phyloP scores from a whole-genome alignment of 2,113 vertebrate species.

The Syngnathus typhle region DNA sequence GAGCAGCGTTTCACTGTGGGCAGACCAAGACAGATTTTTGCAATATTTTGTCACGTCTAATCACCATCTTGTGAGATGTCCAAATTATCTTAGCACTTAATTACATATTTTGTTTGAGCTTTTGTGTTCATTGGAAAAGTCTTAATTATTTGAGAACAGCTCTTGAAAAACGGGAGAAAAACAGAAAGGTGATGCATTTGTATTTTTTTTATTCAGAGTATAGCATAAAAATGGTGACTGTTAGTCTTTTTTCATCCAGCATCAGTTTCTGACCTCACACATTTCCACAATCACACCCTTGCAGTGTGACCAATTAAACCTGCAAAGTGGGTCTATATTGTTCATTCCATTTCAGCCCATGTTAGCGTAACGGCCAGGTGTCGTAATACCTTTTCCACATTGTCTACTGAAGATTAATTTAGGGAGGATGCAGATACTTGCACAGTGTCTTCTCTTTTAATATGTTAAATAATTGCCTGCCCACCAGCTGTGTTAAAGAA shows the following conservation, averaged over 20 bases:
- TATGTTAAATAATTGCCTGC: neutral
- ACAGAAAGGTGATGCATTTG: neutral
- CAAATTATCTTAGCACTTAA: neutral
- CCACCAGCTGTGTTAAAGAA: slow-evolving; percentile 35
- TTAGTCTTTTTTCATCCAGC: neutral
- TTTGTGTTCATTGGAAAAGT: neutral
- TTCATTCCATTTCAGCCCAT: neutral
- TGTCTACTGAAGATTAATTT: neutral
- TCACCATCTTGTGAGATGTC: neutral
- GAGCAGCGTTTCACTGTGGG: neutral
- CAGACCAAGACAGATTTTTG: neutral
- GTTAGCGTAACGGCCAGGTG: too few species aligned
- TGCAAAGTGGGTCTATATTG: neutral
- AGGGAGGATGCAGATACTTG: neutral
- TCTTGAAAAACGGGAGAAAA: neutral
- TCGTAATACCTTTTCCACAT: neutral
- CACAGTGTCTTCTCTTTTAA: neutral
- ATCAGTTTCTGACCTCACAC: slow-evolving; percentile 1
- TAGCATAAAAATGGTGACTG: neutral
- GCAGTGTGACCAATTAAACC: neutral
- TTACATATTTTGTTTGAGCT: neutral
- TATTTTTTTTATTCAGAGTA: neutral
- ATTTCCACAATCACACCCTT: neutral
- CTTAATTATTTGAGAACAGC: neutral
- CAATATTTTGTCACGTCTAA: too few species aligned